phyloP scores from a whole-genome alignment of 2,888 invertebrate genomes.

The Melitaea athalia region DNA sequence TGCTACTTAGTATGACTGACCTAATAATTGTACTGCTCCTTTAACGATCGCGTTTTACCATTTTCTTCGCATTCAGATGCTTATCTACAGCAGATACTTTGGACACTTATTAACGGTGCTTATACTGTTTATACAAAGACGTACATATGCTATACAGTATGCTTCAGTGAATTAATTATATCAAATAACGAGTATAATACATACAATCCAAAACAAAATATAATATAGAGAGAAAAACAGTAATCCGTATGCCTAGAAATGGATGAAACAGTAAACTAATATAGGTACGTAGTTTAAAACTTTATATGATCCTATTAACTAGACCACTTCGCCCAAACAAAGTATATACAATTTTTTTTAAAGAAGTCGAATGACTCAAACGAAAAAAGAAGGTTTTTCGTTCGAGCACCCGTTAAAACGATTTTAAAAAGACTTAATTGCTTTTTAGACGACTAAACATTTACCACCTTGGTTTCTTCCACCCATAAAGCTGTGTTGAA shows the following conservation, averaged over 20 bases:
- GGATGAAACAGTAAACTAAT: too few species aligned
- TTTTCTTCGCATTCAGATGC: slow-evolving; percentile 56
- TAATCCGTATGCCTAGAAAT: too few species aligned
- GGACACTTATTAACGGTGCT: slow-evolving; percentile 63
- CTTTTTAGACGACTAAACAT: neutral
- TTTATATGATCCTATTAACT: too few species aligned
- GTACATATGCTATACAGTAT: neutral
- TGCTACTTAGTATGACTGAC: slow-evolving; percentile 12
- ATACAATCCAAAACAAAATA: too few species aligned
- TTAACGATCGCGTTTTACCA: slow-evolving; percentile 43
- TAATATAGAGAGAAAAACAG: too few species aligned
- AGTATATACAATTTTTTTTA: neutral
- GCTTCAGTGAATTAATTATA: too few species aligned
- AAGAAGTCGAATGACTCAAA: neutral
- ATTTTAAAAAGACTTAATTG: neutral
- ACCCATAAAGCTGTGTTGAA: neutral
- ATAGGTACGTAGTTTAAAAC: too few species aligned
- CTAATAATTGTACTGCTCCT: slow-evolving; percentile 20
- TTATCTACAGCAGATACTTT: slow-evolving; percentile 60
- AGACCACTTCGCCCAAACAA: too few species aligned
- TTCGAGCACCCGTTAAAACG: neutral
- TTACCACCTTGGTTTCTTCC: neutral
- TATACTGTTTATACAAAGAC: slow-evolving; percentile 36
- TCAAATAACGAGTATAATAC: too few species aligned
- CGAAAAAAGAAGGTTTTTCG: neutral